Conservation (phyloP, 2,797 vertebrate genomes). For the Takifugu rubripes region DNA sequence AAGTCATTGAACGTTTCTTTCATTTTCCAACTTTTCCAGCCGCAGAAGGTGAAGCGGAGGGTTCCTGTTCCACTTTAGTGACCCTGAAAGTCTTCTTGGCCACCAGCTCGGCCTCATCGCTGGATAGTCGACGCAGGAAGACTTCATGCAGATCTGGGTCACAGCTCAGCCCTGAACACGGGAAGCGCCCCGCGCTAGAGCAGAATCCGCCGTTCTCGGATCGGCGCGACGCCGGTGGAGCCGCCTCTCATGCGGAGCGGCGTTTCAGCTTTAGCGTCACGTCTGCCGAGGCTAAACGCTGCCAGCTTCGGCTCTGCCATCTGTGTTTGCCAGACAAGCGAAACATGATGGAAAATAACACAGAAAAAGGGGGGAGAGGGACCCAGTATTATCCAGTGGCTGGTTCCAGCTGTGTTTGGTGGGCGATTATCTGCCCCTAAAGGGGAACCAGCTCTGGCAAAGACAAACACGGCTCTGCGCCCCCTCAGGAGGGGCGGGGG, state of each 20-base stretch:
- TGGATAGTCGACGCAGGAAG: no score
- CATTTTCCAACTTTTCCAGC: no score
- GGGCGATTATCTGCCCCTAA: conserved; percentile 51
- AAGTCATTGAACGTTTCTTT: no score
- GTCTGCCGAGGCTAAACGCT: conserved; percentile 26
- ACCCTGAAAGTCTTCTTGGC: no score
- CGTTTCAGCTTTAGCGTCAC: conserved; percentile 15
- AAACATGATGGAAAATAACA: conserved; percentile 22
- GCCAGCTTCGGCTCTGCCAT: conserved; percentile 33
- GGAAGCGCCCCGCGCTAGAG: no score
- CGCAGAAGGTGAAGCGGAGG: no score
- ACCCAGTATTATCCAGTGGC: conserved; percentile 31
- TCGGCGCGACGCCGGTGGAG: not conserved
- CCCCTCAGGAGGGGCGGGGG: conserved; percentile 33
- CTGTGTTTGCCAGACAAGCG: conserved; percentile 28
- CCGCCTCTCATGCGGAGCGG: conserved; percentile 21
- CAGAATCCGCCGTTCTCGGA: not conserved
- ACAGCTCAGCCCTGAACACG: no score
- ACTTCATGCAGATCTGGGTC: no score
- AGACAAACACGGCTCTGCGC: conserved; percentile 37
- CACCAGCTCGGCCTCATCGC: no score
- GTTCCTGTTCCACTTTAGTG: no score
- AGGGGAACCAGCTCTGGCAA: conserved; percentile 39
- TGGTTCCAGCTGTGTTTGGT: conserved; percentile 41
- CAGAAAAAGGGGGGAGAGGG: conserved; percentile 12